A percentile compares a stretch with the other conserved stretches of the same genome.
phyloP scores from a whole-genome alignment of 1,140 invertebrate species.

The Phortica variegata region DNA sequence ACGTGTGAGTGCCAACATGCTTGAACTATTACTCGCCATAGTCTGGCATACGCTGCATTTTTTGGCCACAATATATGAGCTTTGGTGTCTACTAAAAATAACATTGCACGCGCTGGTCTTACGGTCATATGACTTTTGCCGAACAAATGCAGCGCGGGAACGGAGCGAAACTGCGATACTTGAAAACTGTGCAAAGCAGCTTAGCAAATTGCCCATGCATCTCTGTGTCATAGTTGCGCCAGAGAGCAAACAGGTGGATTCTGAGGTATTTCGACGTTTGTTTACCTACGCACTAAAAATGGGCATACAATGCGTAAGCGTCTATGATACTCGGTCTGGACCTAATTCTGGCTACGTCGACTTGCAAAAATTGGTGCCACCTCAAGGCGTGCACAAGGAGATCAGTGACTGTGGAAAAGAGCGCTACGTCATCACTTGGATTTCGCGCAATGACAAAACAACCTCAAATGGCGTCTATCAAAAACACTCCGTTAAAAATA shows the following conservation, averaged over 20 bases:
- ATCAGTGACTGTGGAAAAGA: neutral
- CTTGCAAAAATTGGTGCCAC: constrained; percentile 11
- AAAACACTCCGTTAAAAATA: no score
- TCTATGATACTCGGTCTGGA: constrained; percentile 34
- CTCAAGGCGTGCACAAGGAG: constrained; percentile 10
- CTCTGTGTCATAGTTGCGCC: constrained; percentile 40
- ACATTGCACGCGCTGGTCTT: constrained; percentile 29
- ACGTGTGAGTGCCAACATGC: constrained; percentile 1
- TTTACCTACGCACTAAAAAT: constrained; percentile 36
- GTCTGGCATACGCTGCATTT: constrained; percentile 14
- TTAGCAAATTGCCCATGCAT: constrained; percentile 44
- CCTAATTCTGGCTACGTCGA: constrained; percentile 26
- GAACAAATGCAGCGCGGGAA: constrained; percentile 24
- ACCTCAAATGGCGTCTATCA: no score
- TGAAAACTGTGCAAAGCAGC: constrained; percentile 22
- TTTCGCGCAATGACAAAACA: constrained; percentile 8
- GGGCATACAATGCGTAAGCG: constrained; percentile 40
- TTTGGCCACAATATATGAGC: constrained; percentile 22
- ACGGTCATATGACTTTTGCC: constrained; percentile 51
- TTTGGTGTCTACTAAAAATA: constrained; percentile 21
- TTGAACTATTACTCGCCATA: constrained; percentile 1
- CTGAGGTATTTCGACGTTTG: constrained; percentile 24
- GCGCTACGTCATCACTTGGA: constrained; percentile 17
- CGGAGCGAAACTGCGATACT: constrained; percentile 22
- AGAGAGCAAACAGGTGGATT: constrained; percentile 23